Base-by-base conservation (phyloP, 2,113 vertebrate genomes). In the Nannospalax galili region DNA sequence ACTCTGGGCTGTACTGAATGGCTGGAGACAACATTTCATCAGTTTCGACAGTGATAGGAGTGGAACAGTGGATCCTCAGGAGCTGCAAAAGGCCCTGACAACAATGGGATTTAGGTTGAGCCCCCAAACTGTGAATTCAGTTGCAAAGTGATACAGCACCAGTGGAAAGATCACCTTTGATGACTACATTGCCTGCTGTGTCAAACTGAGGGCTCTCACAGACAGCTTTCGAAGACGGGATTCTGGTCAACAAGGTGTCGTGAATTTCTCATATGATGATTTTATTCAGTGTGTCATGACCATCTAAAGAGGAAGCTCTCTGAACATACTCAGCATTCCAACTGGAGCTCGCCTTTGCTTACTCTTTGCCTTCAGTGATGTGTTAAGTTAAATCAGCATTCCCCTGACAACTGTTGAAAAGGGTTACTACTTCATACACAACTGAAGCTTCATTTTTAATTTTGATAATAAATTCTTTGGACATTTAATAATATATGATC, bases 241-340 rank as follows among this genome's bases (percentile, higher is more conserved):
- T 97, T 80, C 98, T 72, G 64, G 93, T 65, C 99, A 98, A 56
- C 98, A 98, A 84, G 99, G 99, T 24, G 96, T 98, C 32, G 99
- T 99, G 92, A 98, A 98, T 67, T 99, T 99, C 98, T 98, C 98
- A 0, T 99, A 99, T 73, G 99, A 99, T 92, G 99, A 99, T 28
- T 99, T 99, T 97, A 98, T 99, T 91, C 98, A 98, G 90, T 98
- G 98, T 89, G 97, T 99, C 69, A 99, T 99, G 98, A 98, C 98
- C 77, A 73, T 99, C 96, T 99, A 88, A 98, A 81, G 91, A 56
- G 95, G 96, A 82, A 67, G 0, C 0, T 40, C 73, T 30, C 64
- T 81, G 85, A 94, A 77, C 64, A 7, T 0, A 0, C 75, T 62
- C 81, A 74, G 96, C 98, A 98, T 98, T 98, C 98, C 97, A 52